Base-by-base conservation (phyloP, 1,140 invertebrate species). In the Zaprionus taronus region DNA sequence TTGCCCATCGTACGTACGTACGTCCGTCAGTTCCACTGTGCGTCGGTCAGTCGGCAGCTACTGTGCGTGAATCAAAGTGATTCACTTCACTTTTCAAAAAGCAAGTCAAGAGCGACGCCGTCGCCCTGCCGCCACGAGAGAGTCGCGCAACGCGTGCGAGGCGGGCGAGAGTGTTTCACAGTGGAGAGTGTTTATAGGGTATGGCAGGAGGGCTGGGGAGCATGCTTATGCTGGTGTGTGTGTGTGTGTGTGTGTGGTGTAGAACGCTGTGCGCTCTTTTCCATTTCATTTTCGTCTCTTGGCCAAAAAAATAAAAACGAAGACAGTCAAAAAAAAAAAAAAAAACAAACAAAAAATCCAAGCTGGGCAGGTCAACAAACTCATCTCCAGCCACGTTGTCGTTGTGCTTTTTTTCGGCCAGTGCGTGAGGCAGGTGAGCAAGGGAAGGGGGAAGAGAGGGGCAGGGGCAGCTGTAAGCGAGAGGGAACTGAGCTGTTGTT, bases 21-120 rank as follows among this genome's bases (percentile, higher is more conserved):
- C 20, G 26, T 31, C 36, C 28, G 61, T 44, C 26, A 28, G 22
- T n/a, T n/a, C 41, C 38, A 2, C 15, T 41, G 62, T 66, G 12
- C 57, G 17, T 47, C 36, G 34, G 58, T 71, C 24, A 47, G 47
- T 56, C 71, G 65, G 38, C 60, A 53, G 82, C 82, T 84, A 81
- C 81, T 85, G 81, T 81, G 70, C 79, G 79, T 80, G 69, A 73
- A 77, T 74, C 72, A 70, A 86, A 82, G 60, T 86, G 83, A 86
- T 77, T 86, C 83, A 86, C 83, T 86, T 86, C 83, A 86, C 83
- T 86, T 86, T 86, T 86, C 62, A 86, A 71, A 81, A 83, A 82
- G 26, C 71, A 68, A 82, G 76, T 82, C 79, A 82, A 82, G 76
- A 86, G 70, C 60, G 44, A 63, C 24, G 14, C n/a, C 41, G 20